phyloP scores from a whole-genome alignment of 1,140 invertebrate species.

The Drosophila saltans region DNA sequence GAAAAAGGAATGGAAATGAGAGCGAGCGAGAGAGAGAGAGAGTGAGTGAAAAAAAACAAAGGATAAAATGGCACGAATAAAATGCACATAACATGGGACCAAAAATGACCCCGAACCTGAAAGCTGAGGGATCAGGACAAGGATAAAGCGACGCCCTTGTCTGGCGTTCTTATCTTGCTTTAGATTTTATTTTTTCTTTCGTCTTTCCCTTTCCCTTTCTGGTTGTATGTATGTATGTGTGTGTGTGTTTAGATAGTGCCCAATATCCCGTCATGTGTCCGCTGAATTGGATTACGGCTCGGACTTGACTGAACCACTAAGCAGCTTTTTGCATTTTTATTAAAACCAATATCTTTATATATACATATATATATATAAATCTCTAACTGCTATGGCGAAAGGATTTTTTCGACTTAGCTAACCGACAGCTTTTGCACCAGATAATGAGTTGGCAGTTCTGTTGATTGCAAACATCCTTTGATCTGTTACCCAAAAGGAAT shows the following conservation, averaged over 20 bases:
- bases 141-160: slow-evolving; percentile 9
- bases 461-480: no score
- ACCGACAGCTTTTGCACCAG: no score
- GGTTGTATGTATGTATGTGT: not conserved
- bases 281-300: slow-evolving; percentile 18
- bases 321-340: slow-evolving; percentile 21
- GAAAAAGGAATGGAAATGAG: not conserved
- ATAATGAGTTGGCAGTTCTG: no score
- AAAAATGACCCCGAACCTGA: slow-evolving; percentile 11
- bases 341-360: slow-evolving; percentile 4
- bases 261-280: slow-evolving; percentile 16
- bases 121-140: slow-evolving; percentile 17
- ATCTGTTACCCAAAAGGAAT: no score
- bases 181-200: not conserved
- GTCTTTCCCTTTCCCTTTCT: not conserved
- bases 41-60: slow-evolving; percentile 17
- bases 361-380: not conserved
- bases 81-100: slow-evolving; percentile 23
- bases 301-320: slow-evolving; percentile 15
- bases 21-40: not conserved
- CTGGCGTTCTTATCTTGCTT: slow-evolving; percentile 12
- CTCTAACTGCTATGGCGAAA: not conserved
- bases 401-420: not conserved
- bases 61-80: slow-evolving; percentile 1
- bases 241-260: slow-evolving; percentile 19